phyloP scores from a whole-genome alignment of 2,113 vertebrate species.

The Callocephalon fimbriatum region DNA sequence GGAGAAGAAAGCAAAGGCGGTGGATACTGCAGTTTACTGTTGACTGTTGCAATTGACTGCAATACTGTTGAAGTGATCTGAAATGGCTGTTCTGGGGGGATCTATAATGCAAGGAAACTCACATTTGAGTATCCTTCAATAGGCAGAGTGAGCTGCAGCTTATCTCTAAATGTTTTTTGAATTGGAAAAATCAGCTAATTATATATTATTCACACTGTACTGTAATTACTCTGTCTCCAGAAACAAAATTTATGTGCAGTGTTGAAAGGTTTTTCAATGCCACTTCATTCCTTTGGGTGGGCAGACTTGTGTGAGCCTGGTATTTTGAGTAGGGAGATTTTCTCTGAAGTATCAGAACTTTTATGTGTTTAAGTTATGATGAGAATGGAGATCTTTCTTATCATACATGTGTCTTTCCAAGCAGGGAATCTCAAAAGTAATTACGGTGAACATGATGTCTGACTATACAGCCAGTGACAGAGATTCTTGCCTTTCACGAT shows the following conservation, averaged over 20 bases:
- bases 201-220: background rate
- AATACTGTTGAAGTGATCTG: background rate
- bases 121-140: background rate
- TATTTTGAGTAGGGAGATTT: background rate
- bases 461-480: background rate
- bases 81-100: background rate
- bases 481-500: background rate
- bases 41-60: background rate
- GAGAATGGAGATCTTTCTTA: background rate
- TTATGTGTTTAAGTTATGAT: background rate
- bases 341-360: background rate
- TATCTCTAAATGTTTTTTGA: background rate
- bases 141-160: background rate
- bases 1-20: background rate
- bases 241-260: background rate
- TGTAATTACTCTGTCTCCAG: background rate
- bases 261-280: background rate
- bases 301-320: background rate
- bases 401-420: background rate
- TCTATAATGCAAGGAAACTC: background rate
- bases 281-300: background rate
- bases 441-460: background rate
- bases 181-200: background rate
- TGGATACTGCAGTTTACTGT: background rate
- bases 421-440: background rate